Base-by-base conservation (phyloP, 2,888 invertebrate species). In the Ophion ventricosus region DNA sequence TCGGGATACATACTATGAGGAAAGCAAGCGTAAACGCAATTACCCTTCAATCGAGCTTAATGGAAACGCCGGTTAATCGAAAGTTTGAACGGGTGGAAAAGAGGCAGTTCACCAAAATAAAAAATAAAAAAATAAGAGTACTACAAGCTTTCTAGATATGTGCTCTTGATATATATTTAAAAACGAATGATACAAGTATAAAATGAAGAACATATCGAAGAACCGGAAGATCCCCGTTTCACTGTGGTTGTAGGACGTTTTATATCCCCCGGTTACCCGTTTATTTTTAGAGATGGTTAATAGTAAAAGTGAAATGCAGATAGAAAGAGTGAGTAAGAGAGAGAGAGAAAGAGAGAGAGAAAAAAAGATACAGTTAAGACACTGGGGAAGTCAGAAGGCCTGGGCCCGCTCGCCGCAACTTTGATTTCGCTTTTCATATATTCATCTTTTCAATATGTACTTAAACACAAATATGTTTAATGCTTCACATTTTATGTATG, bases 341-440 rank as follows among this genome's bases (percentile, higher is more conserved):
- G 43, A 43, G 0, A 43, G 43, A 43, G 43, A 43, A 7, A 35
- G 90, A 87, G n/a, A 76, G 26, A 90, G 88, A 90, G 90, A 87
- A 8, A 76, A n/a, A 90, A 88, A 90, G 77, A 73, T 64, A 84
- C 43, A 81, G 66, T 80, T 92, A 91, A 92, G 92, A 92, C 92
- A 92, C 92, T 92, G 92, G 90, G 43, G 91, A 92, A 92, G 92
- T 92, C 90, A 88, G 90, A 90, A 88, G 86, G 90, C 90, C 88
- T 90, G 89, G 90, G 89, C 89, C 89, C 79, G 85, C 90, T 90
- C 89, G 85, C 85, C 85, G 87, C 88, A 89, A 90, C 91, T 92
- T 91, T 91, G 86, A 88, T 89, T 88, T 88, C 85, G 86, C 86
- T 89, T 88, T 82, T 84, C 88, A 82, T 87, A 90, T 87, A 90